Evolutionary conservation across 2,888 invertebrate species (phyloP), one percentile per base, ranked within the genome.

Genomic region (Acholoe squamosa): DNA sequence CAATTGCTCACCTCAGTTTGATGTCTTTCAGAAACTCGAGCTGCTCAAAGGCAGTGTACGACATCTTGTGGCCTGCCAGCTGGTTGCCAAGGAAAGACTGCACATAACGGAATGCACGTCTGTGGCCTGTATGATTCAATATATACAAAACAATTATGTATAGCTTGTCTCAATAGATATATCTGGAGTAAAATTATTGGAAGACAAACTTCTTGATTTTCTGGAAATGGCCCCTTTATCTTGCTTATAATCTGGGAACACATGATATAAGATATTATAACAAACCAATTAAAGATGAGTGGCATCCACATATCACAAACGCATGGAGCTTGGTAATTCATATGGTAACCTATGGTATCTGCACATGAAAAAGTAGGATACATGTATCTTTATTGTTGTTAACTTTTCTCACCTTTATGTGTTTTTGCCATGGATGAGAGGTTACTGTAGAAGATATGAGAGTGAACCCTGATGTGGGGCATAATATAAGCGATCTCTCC

Each of bases 51-150:
- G 91, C 89, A 7, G 91, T 89, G 67, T 90, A 89, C 0, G 91
- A 92, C 71, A 92, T 80, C 10, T 91, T 90, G 54, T 92, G 92
- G 7, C 43, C 91, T 5, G 89, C 31, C 5, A 91, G 91, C 19
- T 91, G 89, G 0, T 86, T 86, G 10, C 92, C 92, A 14, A 92
- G 90, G 71, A 92, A 92, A n/a, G 52, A 22, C 89, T 91, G 91
- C 3, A 92, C 91, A 33, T 89, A 89, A 19, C 88, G 84, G 89
- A 91, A 92, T 14, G 91, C 34, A 14, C 80, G 80, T 3, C 80
- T 43, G 43, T 80, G 80, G 22, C 80, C 80, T 80, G 43, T 16
- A 76, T 10, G n/a, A n/a, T n/a, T n/a, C n/a, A n/a, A n/a, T n/a
- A n/a, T n/a, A n/a, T n/a, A 71, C 7, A 71, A 71, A 10, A 25